phyloP scores from a whole-genome alignment of 2,888 invertebrate genomes.

The Epirrita christyi region DNA sequence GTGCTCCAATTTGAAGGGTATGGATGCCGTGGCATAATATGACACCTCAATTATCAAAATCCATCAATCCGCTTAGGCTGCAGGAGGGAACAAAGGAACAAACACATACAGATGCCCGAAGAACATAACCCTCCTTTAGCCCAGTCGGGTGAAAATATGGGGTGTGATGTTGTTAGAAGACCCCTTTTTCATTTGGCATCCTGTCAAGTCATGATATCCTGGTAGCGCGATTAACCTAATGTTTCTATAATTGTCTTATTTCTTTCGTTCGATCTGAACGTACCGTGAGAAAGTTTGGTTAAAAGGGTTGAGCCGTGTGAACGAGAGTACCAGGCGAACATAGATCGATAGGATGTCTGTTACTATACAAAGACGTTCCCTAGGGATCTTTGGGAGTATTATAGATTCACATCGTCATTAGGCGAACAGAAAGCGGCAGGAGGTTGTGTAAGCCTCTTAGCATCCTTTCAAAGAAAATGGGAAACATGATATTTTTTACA shows the following conservation, averaged over 20 bases:
- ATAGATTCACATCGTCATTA: slow-evolving; percentile 64
- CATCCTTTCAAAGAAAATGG: slow-evolving; percentile 4
- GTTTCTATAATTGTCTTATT: slow-evolving; percentile 38
- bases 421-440: slow-evolving; percentile 51
- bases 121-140: too few species aligned
- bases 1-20: too few species aligned
- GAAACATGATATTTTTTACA: slow-evolving; percentile 4
- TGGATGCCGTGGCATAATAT: too few species aligned
- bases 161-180: slow-evolving; percentile 48
- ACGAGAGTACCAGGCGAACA: slow-evolving; percentile 52
- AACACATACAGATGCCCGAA: too few species aligned
- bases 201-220: slow-evolving; percentile 58
- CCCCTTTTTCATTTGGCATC: slow-evolving; percentile 54
- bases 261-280: slow-evolving; percentile 2
- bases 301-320: slow-evolving; percentile 57
- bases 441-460: slow-evolving; percentile 38
- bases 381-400: slow-evolving; percentile 53
- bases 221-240: slow-evolving; percentile 55
- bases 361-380: slow-evolving; percentile 42
- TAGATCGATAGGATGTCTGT: slow-evolving; percentile 41
- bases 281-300: slow-evolving; percentile 25
- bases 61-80: too few species aligned
- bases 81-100: too few species aligned
- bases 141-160: slow-evolving; percentile 29
- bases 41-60: too few species aligned